Percentiles rank a stretch among this genome's conserved stretches.
phyloP scores from a whole-genome alignment of 2,797 vertebrate species.

The Echeneis naucrates region DNA sequence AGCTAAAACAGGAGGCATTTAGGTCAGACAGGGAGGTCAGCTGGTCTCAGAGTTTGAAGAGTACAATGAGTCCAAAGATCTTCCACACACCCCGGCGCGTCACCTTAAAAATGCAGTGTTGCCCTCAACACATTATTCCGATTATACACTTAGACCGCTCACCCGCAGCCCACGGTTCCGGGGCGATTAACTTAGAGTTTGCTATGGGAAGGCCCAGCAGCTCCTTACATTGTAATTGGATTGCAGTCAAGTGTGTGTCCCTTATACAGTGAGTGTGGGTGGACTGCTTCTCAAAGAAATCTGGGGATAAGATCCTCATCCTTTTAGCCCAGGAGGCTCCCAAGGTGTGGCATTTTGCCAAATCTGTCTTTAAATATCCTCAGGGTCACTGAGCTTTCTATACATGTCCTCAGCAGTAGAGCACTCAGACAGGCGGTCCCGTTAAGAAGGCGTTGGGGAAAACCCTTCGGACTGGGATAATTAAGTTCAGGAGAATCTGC shows the following conservation, averaged over 20 bases:
- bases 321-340: constrained; percentile 67
- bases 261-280: constrained; percentile 35
- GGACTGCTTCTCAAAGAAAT: constrained; percentile 51
- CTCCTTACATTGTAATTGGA: constrained; percentile 67
- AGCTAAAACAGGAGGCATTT: constrained; percentile 4
- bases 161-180: constrained; percentile 19
- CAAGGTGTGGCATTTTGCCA: constrained; percentile 55
- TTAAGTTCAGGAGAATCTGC: constrained; percentile 6
- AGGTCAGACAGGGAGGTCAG: constrained; percentile 3
- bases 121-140: constrained; percentile 35
- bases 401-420: constrained; percentile 27
- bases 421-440: constrained; percentile 16
- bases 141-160: constrained; percentile 35
- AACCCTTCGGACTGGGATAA: constrained; percentile 26
- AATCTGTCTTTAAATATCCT: constrained; percentile 66
- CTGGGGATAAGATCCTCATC: constrained; percentile 74
- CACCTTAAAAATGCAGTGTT: constrained; percentile 11
- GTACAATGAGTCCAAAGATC: background rate
- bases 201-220: constrained; percentile 37
- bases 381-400: constrained; percentile 36
- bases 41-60: background rate
- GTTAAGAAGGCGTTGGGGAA: constrained; percentile 37
- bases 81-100: background rate
- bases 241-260: constrained; percentile 55
- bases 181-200: constrained; percentile 21